phyloP scores from a whole-genome alignment of 2,888 invertebrate genomes.

The Patella depressa region DNA sequence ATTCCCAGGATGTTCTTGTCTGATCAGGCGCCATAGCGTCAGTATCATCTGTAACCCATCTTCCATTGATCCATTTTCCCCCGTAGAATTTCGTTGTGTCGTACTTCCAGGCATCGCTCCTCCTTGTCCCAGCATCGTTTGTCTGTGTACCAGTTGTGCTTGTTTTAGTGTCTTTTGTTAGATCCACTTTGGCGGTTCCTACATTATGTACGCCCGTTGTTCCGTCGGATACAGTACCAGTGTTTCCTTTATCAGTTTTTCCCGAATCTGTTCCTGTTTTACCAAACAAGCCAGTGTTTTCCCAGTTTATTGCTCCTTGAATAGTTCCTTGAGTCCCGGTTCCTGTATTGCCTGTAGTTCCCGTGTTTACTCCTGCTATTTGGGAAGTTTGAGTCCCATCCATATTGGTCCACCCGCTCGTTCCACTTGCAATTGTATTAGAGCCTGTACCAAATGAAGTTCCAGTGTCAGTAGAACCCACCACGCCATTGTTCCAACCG shows the following conservation, averaged over 20 bases:
- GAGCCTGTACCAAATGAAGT: background rate
- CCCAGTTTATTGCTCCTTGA: background rate
- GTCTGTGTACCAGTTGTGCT: background rate
- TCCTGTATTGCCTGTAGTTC: constrained; percentile 19
- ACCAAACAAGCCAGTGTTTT: background rate
- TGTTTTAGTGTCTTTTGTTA: background rate
- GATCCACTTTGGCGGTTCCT: background rate
- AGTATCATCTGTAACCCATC: background rate
- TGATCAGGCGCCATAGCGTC: background rate
- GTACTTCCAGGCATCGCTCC: background rate
- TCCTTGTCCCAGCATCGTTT: background rate
- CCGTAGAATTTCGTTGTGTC: background rate
- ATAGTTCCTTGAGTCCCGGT: constrained; percentile 17
- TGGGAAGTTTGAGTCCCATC: background rate
- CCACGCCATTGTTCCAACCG: constrained; percentile 16
- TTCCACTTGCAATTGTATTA: background rate
- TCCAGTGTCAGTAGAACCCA: constrained; percentile 12
- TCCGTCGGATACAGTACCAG: background rate
- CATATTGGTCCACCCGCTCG: background rate
- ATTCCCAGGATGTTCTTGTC: background rate
- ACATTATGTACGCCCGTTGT: background rate
- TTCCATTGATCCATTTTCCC: background rate
- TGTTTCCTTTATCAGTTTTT: background rate
- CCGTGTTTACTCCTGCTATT: constrained; percentile 14
- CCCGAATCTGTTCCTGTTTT: no score